A percentile compares a stretch with the other conserved stretches of the same genome.
These are phyloP conservation scores for Volucella inanis DNA, from an alignment of 2,888 invertebrate species.

Conservation along the genomic window DNA sequence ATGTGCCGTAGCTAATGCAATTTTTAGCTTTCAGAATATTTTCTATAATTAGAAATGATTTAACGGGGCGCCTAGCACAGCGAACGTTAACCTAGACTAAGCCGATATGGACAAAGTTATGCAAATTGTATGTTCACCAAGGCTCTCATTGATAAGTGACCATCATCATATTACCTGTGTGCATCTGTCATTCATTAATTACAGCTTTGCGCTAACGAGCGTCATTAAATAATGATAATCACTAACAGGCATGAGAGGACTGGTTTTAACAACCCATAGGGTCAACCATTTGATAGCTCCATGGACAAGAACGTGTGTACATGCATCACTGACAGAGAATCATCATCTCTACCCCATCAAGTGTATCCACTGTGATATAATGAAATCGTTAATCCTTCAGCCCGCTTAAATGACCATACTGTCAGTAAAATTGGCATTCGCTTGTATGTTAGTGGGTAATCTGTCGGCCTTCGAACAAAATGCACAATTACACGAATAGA, in stretches of 20 bases:
- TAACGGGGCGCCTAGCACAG: neutral
- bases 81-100: no score
- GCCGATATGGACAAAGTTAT: neutral
- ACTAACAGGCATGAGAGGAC: slow-evolving; percentile 6
- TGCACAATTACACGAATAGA: slow-evolving; percentile 55
- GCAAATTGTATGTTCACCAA: slow-evolving; percentile 34
- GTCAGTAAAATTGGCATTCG: slow-evolving; percentile 55
- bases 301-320: neutral
- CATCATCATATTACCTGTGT: slow-evolving; percentile 24
- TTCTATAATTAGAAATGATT: slow-evolving; percentile 8
- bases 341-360: neutral
- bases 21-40: no score
- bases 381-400: slow-evolving; percentile 57
- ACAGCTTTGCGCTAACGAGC: slow-evolving; percentile 38
- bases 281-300: slow-evolving; percentile 29
- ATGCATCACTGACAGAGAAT: neutral
- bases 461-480: slow-evolving; percentile 53
- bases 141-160: slow-evolving; percentile 37
- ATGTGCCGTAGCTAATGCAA: no score
- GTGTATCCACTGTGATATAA: slow-evolving; percentile 17
- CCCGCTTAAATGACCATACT: slow-evolving; percentile 37
- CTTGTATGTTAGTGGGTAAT: slow-evolving; percentile 47
- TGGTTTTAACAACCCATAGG: slow-evolving; percentile 40
- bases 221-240: slow-evolving; percentile 57
- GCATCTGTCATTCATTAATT: slow-evolving; percentile 55